Conservation (phyloP, 2,113 vertebrate genomes). For the Todiramphus chloris region DNA sequence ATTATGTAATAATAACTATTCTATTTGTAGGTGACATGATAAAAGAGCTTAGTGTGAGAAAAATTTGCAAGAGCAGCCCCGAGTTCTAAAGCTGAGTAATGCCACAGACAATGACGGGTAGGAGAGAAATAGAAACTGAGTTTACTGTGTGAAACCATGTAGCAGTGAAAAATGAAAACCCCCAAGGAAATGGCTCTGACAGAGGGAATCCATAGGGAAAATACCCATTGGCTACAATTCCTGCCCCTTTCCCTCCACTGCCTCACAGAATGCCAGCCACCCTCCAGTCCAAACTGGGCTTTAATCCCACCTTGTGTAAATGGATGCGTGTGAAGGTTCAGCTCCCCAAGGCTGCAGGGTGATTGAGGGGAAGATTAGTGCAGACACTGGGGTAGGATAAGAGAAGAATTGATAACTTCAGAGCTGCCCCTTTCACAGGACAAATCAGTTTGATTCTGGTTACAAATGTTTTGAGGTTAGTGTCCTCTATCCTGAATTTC, state of each 20-base stretch:
- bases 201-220: not conserved
- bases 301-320: rapidly evolving
- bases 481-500: not conserved
- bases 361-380: not conserved
- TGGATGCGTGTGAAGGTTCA: not conserved
- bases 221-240: not conserved
- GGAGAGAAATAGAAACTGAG: not conserved
- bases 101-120: rapidly evolving
- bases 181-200: not conserved
- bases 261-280: not conserved
- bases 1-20: not conserved
- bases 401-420: not conserved
- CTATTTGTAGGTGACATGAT: not conserved
- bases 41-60: not conserved
- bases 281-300: rapidly evolving
- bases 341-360: not conserved
- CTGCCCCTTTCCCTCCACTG: not conserved
- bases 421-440: not conserved
- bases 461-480: not conserved
- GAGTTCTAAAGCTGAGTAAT: not conserved
- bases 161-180: not conserved
- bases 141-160: not conserved
- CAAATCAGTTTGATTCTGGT: not conserved
- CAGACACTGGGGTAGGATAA: not conserved
- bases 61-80: not conserved